phyloP scores from a whole-genome alignment of 2,797 vertebrate genomes.

The Falco peregrinus region DNA sequence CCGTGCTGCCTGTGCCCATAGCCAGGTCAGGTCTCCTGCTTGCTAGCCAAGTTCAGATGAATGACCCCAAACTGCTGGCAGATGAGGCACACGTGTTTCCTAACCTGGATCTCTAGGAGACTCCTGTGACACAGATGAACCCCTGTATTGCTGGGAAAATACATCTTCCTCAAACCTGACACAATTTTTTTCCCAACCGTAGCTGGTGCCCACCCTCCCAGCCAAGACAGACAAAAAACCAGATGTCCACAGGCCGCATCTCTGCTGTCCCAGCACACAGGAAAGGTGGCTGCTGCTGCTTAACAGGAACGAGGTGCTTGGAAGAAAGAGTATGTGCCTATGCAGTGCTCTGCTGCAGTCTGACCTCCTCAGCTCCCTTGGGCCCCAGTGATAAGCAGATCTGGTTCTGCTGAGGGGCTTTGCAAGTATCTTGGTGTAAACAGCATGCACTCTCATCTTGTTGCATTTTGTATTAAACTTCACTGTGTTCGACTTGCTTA shows the following conservation, averaged over 20 bases:
- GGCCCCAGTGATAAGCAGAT: not conserved
- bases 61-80: not conserved
- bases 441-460: not conserved
- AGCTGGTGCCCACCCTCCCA: not conserved
- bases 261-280: rapidly evolving
- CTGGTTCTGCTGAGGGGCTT: not conserved
- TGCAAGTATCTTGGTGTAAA: not conserved
- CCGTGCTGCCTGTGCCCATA: not conserved
- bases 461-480: not conserved
- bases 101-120: not conserved
- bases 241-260: not conserved
- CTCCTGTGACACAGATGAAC: not conserved
- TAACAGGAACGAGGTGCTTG: not conserved
- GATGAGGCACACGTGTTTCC: not conserved
- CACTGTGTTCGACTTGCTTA: not conserved
- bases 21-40: not conserved
- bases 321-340: not conserved
- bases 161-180: not conserved
- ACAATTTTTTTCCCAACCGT: not conserved
- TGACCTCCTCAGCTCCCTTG: rapidly evolving
- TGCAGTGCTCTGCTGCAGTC: not conserved
- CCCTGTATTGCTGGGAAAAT: not conserved
- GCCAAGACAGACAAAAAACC: not conserved
- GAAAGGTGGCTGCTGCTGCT: not conserved
- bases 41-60: not conserved